Conservation (phyloP, 2,113 vertebrate genomes). For the Nothobranchius furzeri region DNA sequence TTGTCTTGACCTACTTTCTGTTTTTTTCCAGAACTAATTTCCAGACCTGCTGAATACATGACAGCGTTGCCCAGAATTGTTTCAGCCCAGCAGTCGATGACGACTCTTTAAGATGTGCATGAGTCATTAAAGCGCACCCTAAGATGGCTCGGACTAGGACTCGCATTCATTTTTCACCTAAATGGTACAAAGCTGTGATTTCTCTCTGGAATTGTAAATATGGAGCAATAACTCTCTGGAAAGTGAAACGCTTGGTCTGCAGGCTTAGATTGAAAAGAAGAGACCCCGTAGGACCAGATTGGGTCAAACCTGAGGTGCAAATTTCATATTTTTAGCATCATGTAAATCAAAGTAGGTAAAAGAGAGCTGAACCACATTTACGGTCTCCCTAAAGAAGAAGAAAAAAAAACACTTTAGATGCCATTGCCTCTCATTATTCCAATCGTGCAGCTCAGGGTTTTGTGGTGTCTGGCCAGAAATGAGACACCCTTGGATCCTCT, state of each 20-base stretch:
- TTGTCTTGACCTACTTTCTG: slow-evolving; percentile 47
- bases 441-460: slow-evolving; percentile 48
- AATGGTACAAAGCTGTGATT: background rate
- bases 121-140: slow-evolving; percentile 9
- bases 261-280: too few species aligned
- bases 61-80: slow-evolving; percentile 13
- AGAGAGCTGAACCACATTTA: background rate
- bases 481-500: slow-evolving; percentile 35
- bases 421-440: slow-evolving; percentile 52
- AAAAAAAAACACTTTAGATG: slow-evolving; percentile 27
- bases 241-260: too few species aligned
- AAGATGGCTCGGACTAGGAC: background rate
- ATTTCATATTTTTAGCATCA: background rate
- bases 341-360: slow-evolving; percentile 18
- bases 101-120: background rate
- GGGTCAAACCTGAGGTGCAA: background rate
- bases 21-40: slow-evolving; percentile 41
- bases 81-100: slow-evolving; percentile 10
- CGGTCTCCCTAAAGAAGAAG: slow-evolving; percentile 15
- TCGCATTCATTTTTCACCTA: background rate
- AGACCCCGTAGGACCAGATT: too few species aligned
- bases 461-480: slow-evolving; percentile 37
- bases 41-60: slow-evolving; percentile 11
- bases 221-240: too few species aligned
- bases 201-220: too few species aligned